Evolutionary conservation across 1,140 invertebrate genomes (phyloP).

Genomic region (Drosophila rufa): DNA sequence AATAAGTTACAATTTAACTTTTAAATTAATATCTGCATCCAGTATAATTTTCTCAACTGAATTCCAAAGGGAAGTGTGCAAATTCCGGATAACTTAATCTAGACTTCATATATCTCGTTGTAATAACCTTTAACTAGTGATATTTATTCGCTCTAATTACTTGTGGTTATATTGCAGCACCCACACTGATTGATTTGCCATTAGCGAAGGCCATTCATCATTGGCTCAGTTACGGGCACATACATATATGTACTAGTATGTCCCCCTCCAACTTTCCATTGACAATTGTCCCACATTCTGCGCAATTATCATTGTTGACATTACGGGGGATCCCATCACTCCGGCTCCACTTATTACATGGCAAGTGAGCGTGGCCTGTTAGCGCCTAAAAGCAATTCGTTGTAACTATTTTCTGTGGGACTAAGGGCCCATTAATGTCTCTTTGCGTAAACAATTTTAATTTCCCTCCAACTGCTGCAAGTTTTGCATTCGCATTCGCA

Average conservation of each 20-base stretch:
- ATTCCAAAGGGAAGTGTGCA: not conserved
- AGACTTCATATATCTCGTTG: not conserved
- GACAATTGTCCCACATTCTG: conserved; percentile 45
- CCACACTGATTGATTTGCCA: conserved; percentile 31
- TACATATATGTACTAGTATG: not conserved
- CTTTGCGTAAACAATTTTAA: conserved; percentile 81
- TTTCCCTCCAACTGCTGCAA: conserved; percentile 55
- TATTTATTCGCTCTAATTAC: conserved; percentile 7
- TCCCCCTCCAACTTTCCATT: conserved; percentile 8
- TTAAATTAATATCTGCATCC: no score
- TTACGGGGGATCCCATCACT: conserved; percentile 26
- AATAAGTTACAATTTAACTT: no score
- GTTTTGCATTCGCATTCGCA: conserved; percentile 63
- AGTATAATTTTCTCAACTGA: not conserved
- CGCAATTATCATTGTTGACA: conserved; percentile 48
- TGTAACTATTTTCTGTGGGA: conserved; percentile 61
- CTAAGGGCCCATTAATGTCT: conserved; percentile 62
- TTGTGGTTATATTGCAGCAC: not conserved
- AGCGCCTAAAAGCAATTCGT: conserved; percentile 76
- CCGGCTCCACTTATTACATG: conserved; percentile 40
- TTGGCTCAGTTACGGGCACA: conserved; percentile 1
- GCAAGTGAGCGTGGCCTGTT: conserved; percentile 51
- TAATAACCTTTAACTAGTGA: not conserved
- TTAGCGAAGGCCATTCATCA: conserved; percentile 41
- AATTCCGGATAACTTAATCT: not conserved